These are phyloP conservation scores for Mareca strepera DNA, from an alignment of 2,797 vertebrate genomes.

Conservation along the genomic window DNA sequence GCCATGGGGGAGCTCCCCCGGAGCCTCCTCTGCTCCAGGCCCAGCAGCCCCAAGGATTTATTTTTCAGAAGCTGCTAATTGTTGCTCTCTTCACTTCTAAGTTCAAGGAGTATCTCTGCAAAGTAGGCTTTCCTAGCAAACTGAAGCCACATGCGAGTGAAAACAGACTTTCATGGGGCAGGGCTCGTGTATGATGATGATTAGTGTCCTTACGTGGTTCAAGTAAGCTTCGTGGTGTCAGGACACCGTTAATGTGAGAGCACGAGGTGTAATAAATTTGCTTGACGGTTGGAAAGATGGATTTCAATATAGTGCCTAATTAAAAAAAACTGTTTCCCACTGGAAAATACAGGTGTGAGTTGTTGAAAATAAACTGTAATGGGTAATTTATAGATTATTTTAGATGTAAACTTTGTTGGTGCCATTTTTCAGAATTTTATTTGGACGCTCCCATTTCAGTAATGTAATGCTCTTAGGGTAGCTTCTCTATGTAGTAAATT, in stretches of 20 bases:
- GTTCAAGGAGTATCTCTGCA: not conserved
- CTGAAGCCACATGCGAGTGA: fast-evolving
- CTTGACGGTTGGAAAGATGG: not conserved
- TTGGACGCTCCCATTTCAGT: fast-evolving
- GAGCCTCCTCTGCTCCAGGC: not conserved
- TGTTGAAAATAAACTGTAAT: not conserved
- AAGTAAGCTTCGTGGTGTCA: fast-evolving
- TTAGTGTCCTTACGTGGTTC: not conserved
- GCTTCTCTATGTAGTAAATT: not conserved
- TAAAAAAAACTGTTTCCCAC: fast-evolving
- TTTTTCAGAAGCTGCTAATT: not conserved
- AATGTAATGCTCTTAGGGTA: not conserved
- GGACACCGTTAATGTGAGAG: fast-evolving
- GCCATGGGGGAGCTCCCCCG: not conserved
- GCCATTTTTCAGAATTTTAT: fast-evolving
- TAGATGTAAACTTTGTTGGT: fast-evolving
- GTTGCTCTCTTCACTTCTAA: not conserved
- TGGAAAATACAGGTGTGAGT: not conserved
- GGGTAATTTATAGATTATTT: not conserved
- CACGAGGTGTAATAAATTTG: not conserved
- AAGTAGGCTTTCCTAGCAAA: not conserved
- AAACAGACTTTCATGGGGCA: not conserved
- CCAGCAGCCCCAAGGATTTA: not conserved
- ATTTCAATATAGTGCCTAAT: fast-evolving
- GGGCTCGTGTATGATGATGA: fast-evolving